A percentile compares a stretch with the other conserved stretches of the same genome.
Evolutionary conservation across 2,888 invertebrate genomes (phyloP).

Genomic region (Pandemis heparana): DNA sequence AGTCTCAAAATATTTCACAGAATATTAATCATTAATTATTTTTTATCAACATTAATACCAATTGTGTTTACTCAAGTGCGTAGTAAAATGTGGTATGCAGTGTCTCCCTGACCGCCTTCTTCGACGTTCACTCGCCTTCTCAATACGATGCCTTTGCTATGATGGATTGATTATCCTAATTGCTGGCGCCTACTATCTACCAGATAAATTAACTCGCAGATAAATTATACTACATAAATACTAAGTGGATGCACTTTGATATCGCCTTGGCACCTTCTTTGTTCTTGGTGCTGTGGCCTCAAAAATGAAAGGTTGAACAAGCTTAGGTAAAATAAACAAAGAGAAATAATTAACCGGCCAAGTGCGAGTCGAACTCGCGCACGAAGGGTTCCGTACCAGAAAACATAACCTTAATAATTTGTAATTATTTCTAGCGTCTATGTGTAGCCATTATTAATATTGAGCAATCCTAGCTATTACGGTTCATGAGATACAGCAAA

Average conservation of each 20-base stretch:
- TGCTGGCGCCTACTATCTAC: slow-evolving; percentile 58
- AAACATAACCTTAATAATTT: too few relatives aligned
- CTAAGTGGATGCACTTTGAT: slow-evolving; percentile 24
- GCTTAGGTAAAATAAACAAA: not conserved
- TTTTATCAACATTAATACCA: not conserved
- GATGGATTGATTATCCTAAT: slow-evolving; percentile 67
- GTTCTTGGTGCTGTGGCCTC: not conserved
- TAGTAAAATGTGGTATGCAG: slow-evolving; percentile 47
- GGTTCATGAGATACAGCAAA: too few relatives aligned
- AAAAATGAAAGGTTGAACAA: not conserved
- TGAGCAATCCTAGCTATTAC: too few relatives aligned
- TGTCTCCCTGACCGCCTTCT: slow-evolving; percentile 67
- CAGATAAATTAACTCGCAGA: slow-evolving; percentile 49
- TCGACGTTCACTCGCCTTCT: slow-evolving; percentile 56
- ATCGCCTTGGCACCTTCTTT: slow-evolving; percentile 21
- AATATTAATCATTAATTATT: not conserved
- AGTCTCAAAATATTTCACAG: not conserved
- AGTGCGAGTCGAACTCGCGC: too few relatives aligned
- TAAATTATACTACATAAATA: slow-evolving; percentile 45
- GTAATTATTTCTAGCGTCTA: too few relatives aligned
- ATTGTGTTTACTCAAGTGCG: slow-evolving; percentile 13
- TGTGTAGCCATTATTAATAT: too few relatives aligned
- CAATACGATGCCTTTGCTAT: slow-evolving; percentile 49
- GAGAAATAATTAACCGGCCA: too few relatives aligned
- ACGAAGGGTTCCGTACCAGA: too few relatives aligned